Base-by-base conservation (phyloP, 2,797 vertebrate genomes). In the Silurus aristotelis region DNA sequence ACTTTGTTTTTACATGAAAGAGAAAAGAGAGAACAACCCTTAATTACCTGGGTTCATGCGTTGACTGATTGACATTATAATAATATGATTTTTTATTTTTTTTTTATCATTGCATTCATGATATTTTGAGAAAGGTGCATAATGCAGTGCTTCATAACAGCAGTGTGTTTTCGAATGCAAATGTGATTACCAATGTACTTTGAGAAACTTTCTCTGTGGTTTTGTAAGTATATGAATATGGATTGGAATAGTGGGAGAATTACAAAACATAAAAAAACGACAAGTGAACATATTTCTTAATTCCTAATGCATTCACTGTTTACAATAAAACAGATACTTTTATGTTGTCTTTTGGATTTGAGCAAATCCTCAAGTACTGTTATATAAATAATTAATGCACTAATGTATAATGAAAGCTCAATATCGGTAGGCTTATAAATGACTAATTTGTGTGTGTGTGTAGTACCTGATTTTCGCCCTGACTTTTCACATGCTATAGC, bases 1-100 rank as follows among this genome's bases (percentile, higher is more conserved):
- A 13, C 70, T n/a, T 48, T 71, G 68, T 46, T 71, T 20, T 73
- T 52, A 73, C 46, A 73, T 73, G 43, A 72, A 72, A n/a, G 20
- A 48, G 43, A 72, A 6, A 15, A 55, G 12, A 55, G 22, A 55
- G 48, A 73, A 52, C n/a, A 55, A 25, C 71, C 22, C 71, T 73
- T 12, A 25, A 5, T 76, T 12, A 76, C 27, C 13, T 27, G 48
- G 10, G 48, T 52, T 52, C 72, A 25, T 25, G 71, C 1, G 2
- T 10, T 75, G 25, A 15, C 5, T 52, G 71, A 25, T 48, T 58
- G n/a, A 76, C 25, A n/a, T 76, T 75, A 27, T 14, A 25, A 22
- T 55, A 27, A 56, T 73, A n/a, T 73, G 46, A 38, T 13, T 48
- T 48, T 0, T 1, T 13, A n/a, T 46, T 72, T 0, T 1, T 13